Evolutionary conservation across 2,113 vertebrate genomes (phyloP), one percentile per base, ranked within the genome.

Genomic region (Nothobranchius furzeri): DNA sequence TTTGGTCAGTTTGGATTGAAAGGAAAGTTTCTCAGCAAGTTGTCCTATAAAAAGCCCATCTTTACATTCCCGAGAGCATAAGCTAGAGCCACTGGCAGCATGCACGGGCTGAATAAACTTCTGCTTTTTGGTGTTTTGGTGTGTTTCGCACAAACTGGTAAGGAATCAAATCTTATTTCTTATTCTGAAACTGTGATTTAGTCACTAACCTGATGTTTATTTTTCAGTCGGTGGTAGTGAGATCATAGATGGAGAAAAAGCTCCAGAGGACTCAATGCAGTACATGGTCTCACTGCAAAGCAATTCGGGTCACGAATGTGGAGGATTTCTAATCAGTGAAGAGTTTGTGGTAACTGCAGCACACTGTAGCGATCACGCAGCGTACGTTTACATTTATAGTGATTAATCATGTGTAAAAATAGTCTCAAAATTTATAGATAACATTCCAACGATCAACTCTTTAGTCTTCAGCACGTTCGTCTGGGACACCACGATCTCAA

Each of bases 301-400:
- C 8, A 7, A 7, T 0, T 0, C 0, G 0, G 4, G 1, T 0
- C 91, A 92, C 60, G 25, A 68, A 8, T 93, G 93, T 6, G 92
- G 92, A 0, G 92, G 84, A 3, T 87, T 91, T 3, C 87, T 94
- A 7, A 59, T 94, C 17, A 74, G 73, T 12, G 67, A 64, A 1
- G 51, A 81, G 25, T 92, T 90, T 9, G 87, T 93, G 6, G 13
- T 93, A 79, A 91, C 93, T 0, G 93, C 90, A 0, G 92, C 92
- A 1, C 90, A 92, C 52, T 91, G 89, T 60, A 4, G 20, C 12
- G 43, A 3, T 2, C 9, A 12, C 0, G 0, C 0, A 6, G 0
- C 2, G 46, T 55, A n/a, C 59, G 55, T 17, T 7, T 11, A 17
- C 11, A 10, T 2, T 50, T 4, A 6, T 47, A 14, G 36, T 35